These are phyloP conservation scores for Andrena dorsata DNA, from an alignment of 2,888 invertebrate genomes.

Conservation along the genomic window DNA sequence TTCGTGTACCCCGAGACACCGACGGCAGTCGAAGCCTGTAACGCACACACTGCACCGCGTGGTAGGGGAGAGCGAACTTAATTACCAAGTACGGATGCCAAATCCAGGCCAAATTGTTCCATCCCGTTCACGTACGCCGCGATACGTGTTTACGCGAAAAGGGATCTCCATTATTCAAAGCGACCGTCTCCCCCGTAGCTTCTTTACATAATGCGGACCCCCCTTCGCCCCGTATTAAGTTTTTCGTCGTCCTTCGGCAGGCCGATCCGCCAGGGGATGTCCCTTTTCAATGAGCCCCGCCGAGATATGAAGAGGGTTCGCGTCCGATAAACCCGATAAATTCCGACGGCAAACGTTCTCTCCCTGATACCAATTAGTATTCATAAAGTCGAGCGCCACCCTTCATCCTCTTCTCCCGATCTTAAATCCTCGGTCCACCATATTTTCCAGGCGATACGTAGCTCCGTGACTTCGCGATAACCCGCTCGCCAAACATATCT, in stretches of 20 bases:
- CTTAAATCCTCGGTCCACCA: conserved; percentile 59
- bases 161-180: conserved; percentile 60
- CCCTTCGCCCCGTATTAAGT: conserved; percentile 47
- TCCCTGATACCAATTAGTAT: conserved; percentile 71
- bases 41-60: not conserved
- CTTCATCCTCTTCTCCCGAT: conserved; percentile 40
- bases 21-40: not conserved
- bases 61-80: conserved; percentile 44
- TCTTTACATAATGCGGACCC: conserved; percentile 49
- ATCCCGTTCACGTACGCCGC: conserved; percentile 34
- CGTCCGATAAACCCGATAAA: conserved; percentile 70
- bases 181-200: conserved; percentile 33
- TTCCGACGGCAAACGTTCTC: conserved; percentile 62
- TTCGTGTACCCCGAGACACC: conserved; percentile 50
- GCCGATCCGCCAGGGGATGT: conserved; percentile 40
- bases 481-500: conserved; percentile 4
- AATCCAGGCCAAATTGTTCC: conserved; percentile 60
- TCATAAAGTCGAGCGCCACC: conserved; percentile 62
- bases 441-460: conserved; percentile 53
- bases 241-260: conserved; percentile 19
- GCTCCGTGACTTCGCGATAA: conserved; percentile 28
- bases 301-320: conserved; percentile 52
- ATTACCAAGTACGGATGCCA: conserved; percentile 67
- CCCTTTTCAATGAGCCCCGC: conserved; percentile 68
- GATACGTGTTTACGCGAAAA: conserved; percentile 61